These are phyloP conservation scores for Pogonus chalceus DNA, from an alignment of 1,140 invertebrate species.

Conservation along the genomic window DNA sequence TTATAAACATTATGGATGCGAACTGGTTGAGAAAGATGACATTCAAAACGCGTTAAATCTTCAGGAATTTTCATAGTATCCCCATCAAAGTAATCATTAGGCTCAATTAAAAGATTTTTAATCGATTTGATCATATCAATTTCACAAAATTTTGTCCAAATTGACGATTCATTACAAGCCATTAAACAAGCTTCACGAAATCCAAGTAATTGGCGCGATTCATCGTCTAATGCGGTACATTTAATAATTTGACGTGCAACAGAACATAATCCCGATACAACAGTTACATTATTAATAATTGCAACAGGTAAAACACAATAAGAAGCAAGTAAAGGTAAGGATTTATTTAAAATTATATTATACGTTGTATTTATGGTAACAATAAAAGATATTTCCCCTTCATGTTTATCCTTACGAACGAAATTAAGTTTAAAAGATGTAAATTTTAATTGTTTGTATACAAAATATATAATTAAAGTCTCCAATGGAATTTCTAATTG, in stretches of 20 bases:
- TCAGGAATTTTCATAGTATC: conserved; percentile 38
- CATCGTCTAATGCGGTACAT: conserved; percentile 18
- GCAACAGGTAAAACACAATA: conserved; percentile 50
- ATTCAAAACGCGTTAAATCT: conserved; percentile 66
- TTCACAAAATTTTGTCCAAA: conserved; percentile 91
- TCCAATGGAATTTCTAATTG: conserved; percentile 29
- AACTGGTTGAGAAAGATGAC: conserved; percentile 75
- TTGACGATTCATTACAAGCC: conserved; percentile 72
- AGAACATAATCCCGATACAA: conserved; percentile 48
- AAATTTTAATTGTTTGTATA: conserved; percentile 35
- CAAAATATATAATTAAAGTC: conserved; percentile 33
- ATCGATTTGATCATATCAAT: conserved; percentile 58
- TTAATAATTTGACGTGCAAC: conserved; percentile 57
- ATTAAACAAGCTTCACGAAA: conserved; percentile 68
- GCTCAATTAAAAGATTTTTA: conserved; percentile 26
- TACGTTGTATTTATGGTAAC: conserved; percentile 20
- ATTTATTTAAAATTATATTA: conserved; percentile 17
- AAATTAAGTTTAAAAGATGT: conserved; percentile 25
- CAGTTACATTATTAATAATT: conserved; percentile 42
- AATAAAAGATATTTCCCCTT: conserved; percentile 12
- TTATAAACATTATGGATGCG: conserved; percentile 82
- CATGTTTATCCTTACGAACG: conserved; percentile 17
- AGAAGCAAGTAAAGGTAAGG: conserved; percentile 33
- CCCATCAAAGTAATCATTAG: conserved; percentile 13
- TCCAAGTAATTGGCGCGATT: conserved; percentile 51